Evolutionary conservation across 2,888 invertebrate genomes (phyloP).

Genomic region (Tortrix viridana): DNA sequence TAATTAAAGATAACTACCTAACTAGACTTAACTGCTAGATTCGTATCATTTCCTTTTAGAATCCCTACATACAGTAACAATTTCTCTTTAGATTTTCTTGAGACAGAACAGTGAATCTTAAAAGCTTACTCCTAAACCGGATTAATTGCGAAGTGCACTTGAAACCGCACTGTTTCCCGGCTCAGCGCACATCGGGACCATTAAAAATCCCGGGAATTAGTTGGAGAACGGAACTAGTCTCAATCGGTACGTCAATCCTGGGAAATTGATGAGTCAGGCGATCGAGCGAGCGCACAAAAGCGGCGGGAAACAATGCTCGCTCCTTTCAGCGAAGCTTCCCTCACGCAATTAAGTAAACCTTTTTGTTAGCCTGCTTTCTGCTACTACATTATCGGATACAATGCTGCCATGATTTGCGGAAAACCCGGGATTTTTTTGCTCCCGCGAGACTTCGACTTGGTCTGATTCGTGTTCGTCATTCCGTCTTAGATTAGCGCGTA

Average conservation of each 20-base stretch:
- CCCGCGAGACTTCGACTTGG: constrained; percentile 57
- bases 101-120: constrained; percentile 26
- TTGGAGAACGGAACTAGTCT: constrained; percentile 60
- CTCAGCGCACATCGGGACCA: constrained; percentile 37
- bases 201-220: constrained; percentile 48
- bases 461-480: constrained; percentile 73
- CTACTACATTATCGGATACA: constrained; percentile 80
- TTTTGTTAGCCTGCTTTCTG: constrained; percentile 73
- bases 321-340: constrained; percentile 73
- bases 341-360: constrained; percentile 79
- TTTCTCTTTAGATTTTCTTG: constrained; percentile 28
- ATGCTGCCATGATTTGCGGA: constrained; percentile 80
- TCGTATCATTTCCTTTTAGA: neutral
- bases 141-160: constrained; percentile 50
- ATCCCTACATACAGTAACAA: neutral
- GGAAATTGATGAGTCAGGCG: constrained; percentile 79
- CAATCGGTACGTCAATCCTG: constrained; percentile 69
- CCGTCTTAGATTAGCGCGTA: constrained; percentile 58
- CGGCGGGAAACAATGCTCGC: constrained; percentile 73
- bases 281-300: constrained; percentile 66
- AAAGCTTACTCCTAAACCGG: constrained; percentile 43
- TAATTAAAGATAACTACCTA: constrained; percentile 2
- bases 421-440: constrained; percentile 73
- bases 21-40: no score
- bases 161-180: constrained; percentile 42